These are phyloP conservation scores for Brienomyrus longianalis DNA, from an alignment of 2,113 vertebrate genomes.

Conservation along the genomic window DNA sequence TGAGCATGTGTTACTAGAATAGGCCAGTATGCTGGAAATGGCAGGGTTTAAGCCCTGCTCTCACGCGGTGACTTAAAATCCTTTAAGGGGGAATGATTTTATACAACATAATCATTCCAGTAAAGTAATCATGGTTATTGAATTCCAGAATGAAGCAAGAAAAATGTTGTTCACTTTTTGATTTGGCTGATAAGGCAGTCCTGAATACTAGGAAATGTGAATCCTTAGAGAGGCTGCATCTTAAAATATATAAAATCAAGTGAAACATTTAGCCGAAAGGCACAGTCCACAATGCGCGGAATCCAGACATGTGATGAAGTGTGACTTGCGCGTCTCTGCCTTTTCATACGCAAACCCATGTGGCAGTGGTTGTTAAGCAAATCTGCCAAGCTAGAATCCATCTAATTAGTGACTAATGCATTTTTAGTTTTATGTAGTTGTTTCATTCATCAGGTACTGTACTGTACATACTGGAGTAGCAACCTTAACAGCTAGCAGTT, in stretches of 20 bases:
- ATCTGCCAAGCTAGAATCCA: not conserved
- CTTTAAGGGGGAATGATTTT: not conserved
- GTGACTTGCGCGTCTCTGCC: not conserved
- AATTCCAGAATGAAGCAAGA: not conserved
- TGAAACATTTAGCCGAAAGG: not conserved
- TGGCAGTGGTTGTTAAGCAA: not conserved
- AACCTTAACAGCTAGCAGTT: not conserved
- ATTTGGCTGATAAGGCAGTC: not conserved
- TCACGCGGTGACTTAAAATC: not conserved
- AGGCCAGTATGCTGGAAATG: not conserved
- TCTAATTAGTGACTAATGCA: not conserved
- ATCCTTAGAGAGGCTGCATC: not conserved
- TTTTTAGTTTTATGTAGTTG: not conserved
- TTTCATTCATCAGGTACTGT: not conserved
- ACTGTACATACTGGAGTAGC: not conserved
- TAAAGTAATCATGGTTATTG: not conserved
- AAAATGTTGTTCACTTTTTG: not conserved
- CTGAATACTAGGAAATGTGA: not conserved
- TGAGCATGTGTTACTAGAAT: not conserved
- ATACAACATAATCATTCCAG: not conserved
- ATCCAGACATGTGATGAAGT: not conserved
- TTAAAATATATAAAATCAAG: not conserved
- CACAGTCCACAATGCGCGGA: not conserved
- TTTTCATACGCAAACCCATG: not conserved
- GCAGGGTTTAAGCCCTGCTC: not conserved